Conservation (phyloP, 2,888 invertebrate genomes). For the Stenichneumon culpator region DNA sequence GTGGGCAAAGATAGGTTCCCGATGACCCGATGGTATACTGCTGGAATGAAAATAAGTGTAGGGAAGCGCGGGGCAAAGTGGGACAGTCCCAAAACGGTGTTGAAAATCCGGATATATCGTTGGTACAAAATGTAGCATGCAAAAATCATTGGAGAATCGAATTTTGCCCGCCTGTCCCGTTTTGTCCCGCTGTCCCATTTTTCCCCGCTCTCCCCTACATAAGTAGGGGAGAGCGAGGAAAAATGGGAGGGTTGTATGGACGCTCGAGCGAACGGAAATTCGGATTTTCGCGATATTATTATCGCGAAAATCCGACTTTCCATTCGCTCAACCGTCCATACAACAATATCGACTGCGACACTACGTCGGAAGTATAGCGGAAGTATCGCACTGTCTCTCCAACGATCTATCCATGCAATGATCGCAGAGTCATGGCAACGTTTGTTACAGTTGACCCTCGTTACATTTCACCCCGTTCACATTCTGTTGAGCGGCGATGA, state of each 20-base stretch:
- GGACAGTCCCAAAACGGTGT: too few relatives aligned
- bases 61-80: too few relatives aligned
- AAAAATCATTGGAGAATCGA: too few relatives aligned
- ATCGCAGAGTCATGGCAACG: conserved; percentile 8
- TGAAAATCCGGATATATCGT: too few relatives aligned
- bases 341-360: conserved; percentile 1
- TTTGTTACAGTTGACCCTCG: conserved; percentile 5
- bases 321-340: not conserved
- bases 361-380: not conserved
- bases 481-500: not conserved
- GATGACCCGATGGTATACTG: not conserved
- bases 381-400: not conserved
- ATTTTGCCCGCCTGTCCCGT: too few relatives aligned
- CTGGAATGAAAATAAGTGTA: not conserved
- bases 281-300: too few relatives aligned
- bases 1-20: not conserved
- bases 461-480: not conserved
- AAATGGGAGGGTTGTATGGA: too few relatives aligned
- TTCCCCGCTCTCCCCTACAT: not conserved
- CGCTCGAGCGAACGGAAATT: too few relatives aligned
- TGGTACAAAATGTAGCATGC: too few relatives aligned
- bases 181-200: too few relatives aligned
- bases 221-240: too few relatives aligned
- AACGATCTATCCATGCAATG: not conserved
- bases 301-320: not conserved